Conservation (phyloP, 2,888 invertebrate species). For the Elmis aenea region DNA sequence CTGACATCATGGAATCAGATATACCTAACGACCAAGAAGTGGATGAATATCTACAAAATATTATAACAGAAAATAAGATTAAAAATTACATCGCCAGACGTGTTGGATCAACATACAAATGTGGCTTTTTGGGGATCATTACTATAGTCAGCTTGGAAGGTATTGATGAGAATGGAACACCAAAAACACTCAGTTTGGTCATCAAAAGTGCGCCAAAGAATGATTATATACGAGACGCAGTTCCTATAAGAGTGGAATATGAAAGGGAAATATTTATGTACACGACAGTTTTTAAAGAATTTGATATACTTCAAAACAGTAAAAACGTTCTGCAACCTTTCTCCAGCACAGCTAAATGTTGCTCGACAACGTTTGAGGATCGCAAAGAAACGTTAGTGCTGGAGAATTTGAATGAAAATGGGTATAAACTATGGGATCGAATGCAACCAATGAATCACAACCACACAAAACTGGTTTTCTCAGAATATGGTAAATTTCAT, state of each 20-base stretch:
- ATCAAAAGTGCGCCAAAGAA: slow-evolving; percentile 11
- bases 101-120: slow-evolving; percentile 15
- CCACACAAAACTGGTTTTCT: slow-evolving; percentile 29
- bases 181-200: slow-evolving; percentile 12
- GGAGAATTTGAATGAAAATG: slow-evolving; percentile 27
- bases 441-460: slow-evolving; percentile 26
- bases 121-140: slow-evolving; percentile 28
- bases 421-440: slow-evolving; percentile 25
- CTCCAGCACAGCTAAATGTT: slow-evolving; percentile 22
- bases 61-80: neutral
- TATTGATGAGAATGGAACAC: slow-evolving; percentile 20
- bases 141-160: slow-evolving; percentile 8
- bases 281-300: slow-evolving; percentile 21
- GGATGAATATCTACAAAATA: neutral
- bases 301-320: slow-evolving; percentile 23
- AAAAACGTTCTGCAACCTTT: slow-evolving; percentile 18
- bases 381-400: slow-evolving; percentile 24
- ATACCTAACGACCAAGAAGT: too few species aligned
- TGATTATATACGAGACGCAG: slow-evolving; percentile 11
- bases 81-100: neutral
- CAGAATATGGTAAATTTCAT: slow-evolving; percentile 30
- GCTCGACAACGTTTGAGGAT: slow-evolving; percentile 12
- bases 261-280: slow-evolving; percentile 30
- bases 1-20: too few species aligned
- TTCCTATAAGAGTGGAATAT: slow-evolving; percentile 16